A percentile compares a stretch with the other conserved stretches of the same genome.
These are phyloP conservation scores for Margaritifera margaritifera DNA, from an alignment of 2,888 invertebrate genomes.

Conservation along the genomic window DNA sequence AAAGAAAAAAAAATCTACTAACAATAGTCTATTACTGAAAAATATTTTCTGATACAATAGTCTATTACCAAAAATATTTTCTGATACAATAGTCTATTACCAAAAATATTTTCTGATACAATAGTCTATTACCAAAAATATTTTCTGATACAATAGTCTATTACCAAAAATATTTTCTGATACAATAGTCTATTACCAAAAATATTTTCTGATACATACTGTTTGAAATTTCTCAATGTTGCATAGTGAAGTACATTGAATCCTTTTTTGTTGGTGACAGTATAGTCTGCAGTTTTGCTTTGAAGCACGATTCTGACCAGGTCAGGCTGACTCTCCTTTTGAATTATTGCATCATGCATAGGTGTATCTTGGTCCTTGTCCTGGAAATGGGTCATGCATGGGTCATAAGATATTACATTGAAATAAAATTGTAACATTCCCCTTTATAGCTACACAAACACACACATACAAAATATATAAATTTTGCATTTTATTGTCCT, in stretches of 20 bases:
- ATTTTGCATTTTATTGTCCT: no score
- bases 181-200: neutral
- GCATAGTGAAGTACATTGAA: slow-evolving; percentile 51
- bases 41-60: slow-evolving; percentile 4
- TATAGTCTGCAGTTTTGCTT: slow-evolving; percentile 32
- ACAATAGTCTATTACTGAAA: slow-evolving; percentile 1
- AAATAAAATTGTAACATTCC: no score
- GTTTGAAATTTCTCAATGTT: slow-evolving; percentile 33
- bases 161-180: neutral
- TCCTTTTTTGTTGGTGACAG: slow-evolving; percentile 28
- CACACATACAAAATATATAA: no score
- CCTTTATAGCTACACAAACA: no score
- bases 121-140: neutral
- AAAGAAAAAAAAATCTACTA: no score
- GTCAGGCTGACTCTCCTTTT: slow-evolving; percentile 22
- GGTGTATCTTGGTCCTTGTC: slow-evolving; percentile 43
- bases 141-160: slow-evolving; percentile 10
- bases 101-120: slow-evolving; percentile 4
- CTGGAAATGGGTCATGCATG: slow-evolving; percentile 14
- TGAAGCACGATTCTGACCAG: slow-evolving; percentile 28
- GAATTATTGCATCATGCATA: slow-evolving; percentile 46
- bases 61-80: neutral
- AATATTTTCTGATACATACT: slow-evolving; percentile 20
- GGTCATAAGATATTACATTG: no score
- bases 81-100: slow-evolving; percentile 9